Evolutionary conservation across 2,113 vertebrate genomes (phyloP).

Genomic region (Sisor rabdophorus): DNA sequence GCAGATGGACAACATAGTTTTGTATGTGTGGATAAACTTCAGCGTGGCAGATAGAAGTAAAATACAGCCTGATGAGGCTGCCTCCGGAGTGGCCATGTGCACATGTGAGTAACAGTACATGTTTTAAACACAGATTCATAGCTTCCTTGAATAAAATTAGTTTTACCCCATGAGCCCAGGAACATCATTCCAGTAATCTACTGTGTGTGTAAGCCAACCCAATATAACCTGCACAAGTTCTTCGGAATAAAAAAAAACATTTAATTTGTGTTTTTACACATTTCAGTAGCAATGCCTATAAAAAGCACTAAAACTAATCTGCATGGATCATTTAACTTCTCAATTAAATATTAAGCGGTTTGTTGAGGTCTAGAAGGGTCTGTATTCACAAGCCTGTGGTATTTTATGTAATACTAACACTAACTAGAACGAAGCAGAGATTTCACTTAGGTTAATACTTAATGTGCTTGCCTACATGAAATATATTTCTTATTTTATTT

Average conservation of each 20-base stretch:
- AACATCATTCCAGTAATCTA: constrained; percentile 35
- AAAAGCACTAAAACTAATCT: constrained; percentile 11
- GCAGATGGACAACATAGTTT: neutral
- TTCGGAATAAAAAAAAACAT: constrained; percentile 2
- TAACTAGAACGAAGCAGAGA: constrained; percentile 16
- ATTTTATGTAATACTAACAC: constrained; percentile 18
- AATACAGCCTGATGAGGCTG: constrained; percentile 51
- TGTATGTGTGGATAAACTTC: neutral
- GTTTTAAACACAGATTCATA: no score
- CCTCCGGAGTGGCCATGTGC: constrained; percentile 48
- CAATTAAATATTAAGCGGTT: constrained; percentile 36
- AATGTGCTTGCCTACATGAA: constrained; percentile 1
- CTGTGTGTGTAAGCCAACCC: constrained; percentile 42
- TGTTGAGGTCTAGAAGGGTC: constrained; percentile 37
- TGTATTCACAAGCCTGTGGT: constrained; percentile 30
- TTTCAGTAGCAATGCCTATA: neutral
- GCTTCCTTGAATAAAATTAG: no score
- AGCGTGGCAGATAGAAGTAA: constrained; percentile 31
- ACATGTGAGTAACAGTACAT: constrained; percentile 53
- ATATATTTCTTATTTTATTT: neutral
- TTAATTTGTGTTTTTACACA: constrained; percentile 5
- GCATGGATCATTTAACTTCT: constrained; percentile 37
- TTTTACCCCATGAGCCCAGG: constrained; percentile 56
- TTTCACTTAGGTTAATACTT: neutral
- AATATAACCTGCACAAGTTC: constrained; percentile 40